These are phyloP conservation scores for Cariama cristata DNA, from an alignment of 2,113 vertebrate species.

Conservation along the genomic window DNA sequence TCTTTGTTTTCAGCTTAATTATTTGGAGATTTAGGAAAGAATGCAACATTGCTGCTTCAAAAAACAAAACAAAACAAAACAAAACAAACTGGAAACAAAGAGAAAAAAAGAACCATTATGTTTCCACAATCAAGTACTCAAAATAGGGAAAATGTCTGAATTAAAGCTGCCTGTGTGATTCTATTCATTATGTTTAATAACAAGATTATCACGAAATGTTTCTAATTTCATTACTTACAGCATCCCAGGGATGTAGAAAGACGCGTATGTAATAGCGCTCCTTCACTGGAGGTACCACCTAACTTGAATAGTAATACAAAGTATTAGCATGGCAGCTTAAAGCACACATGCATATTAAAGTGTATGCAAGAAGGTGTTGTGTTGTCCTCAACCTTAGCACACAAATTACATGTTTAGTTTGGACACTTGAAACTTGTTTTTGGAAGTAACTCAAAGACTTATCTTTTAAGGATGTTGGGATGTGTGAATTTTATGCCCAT, in stretches of 20 bases:
- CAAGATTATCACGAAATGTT: not conserved
- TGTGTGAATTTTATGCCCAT: not conserved
- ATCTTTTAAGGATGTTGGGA: not conserved
- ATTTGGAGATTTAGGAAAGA: not conserved
- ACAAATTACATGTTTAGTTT: conserved; percentile 21
- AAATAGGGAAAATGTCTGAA: not conserved
- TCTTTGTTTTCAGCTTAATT: not conserved
- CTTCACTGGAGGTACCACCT: not conserved
- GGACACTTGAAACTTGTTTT: not conserved
- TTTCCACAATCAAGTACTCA: not conserved
- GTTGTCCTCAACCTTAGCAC: not conserved
- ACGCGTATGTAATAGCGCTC: not conserved
- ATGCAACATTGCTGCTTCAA: accelerated
- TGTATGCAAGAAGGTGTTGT: not conserved
- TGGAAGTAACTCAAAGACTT: not conserved
- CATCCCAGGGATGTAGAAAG: not conserved
- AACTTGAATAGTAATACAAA: not conserved
- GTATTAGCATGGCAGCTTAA: not conserved
- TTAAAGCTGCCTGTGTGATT: not conserved
- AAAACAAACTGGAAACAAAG: not conserved
- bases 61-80: not conserved
- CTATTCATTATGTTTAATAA: not conserved
- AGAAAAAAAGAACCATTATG: accelerated
- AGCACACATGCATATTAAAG: conserved; percentile 24
- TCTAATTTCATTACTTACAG: not conserved